A percentile compares a stretch with the other conserved stretches of the same genome.
These are phyloP conservation scores for Ornithoptera priamus DNA, from an alignment of 2,888 invertebrate species.

Conservation along the genomic window DNA sequence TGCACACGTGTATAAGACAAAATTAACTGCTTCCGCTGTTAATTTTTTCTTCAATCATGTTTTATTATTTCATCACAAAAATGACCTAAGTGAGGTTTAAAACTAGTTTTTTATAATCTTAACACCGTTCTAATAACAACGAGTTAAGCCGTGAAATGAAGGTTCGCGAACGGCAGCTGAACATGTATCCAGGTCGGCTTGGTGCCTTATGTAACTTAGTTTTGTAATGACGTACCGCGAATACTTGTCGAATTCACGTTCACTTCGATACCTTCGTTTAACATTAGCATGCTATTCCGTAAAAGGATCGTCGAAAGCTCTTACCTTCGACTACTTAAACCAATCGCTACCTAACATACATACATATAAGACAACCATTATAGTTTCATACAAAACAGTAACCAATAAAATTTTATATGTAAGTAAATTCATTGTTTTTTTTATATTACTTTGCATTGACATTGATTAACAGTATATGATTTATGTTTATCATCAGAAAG, in stretches of 20 bases:
- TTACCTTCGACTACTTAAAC: slow-evolving; percentile 3
- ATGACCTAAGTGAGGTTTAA: too few species aligned
- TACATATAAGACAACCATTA: too few species aligned
- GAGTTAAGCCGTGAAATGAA: slow-evolving; percentile 24
- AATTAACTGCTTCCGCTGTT: too few species aligned
- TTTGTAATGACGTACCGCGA: slow-evolving; percentile 29
- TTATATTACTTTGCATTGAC: too few species aligned
- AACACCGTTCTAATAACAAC: slow-evolving; percentile 12
- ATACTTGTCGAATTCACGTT: slow-evolving; percentile 26
- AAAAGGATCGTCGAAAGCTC: slow-evolving; percentile 17
- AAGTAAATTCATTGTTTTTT: too few species aligned
- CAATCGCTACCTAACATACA: slow-evolving; percentile 3
- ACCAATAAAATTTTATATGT: too few species aligned
- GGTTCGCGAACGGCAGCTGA: slow-evolving; percentile 21
- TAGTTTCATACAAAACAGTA: too few species aligned
- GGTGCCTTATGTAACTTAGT: slow-evolving; percentile 24
- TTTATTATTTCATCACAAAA: too few species aligned
- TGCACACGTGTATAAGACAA: too few species aligned
- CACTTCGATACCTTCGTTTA: slow-evolving; percentile 26
- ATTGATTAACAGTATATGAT: too few species aligned
- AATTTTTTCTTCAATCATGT: too few species aligned
- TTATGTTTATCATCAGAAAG: too few species aligned
- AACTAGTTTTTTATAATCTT: slow-evolving; percentile 7
- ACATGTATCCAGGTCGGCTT: slow-evolving; percentile 25
- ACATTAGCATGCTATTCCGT: slow-evolving; percentile 17